A percentile compares a stretch with the other conserved stretches of the same genome.
phyloP scores from a whole-genome alignment of 2,888 invertebrate genomes.

The Polyommatus iphigenia region DNA sequence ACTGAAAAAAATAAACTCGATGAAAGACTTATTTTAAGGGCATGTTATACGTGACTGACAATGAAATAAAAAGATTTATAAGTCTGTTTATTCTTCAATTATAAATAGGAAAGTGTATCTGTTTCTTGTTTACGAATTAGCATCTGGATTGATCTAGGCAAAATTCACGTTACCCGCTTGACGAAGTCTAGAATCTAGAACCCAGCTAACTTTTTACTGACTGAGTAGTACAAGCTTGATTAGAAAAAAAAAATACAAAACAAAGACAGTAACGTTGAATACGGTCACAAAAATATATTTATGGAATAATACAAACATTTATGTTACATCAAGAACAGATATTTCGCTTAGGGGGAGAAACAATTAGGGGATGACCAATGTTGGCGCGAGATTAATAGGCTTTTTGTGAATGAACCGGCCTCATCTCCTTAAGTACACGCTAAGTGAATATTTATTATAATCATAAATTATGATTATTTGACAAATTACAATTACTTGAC shows the following conservation, averaged over 20 bases:
- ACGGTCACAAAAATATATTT: not conserved
- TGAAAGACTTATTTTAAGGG: not conserved
- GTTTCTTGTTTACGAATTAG: no score
- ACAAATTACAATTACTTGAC: not conserved
- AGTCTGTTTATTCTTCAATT: no score
- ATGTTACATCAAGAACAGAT: slow-evolving; percentile 31
- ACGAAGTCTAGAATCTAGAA: no score
- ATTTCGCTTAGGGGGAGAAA: slow-evolving; percentile 21
- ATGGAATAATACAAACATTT: not conserved
- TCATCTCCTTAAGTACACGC: slow-evolving; percentile 30
- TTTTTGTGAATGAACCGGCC: slow-evolving; percentile 32
- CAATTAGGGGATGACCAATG: slow-evolving; percentile 34
- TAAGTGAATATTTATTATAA: slow-evolving; percentile 19
- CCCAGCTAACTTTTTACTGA: no score
- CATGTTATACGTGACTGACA: no score
- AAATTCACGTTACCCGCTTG: no score
- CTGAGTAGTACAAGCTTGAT: no score
- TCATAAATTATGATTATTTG: slow-evolving; percentile 3
- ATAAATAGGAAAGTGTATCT: no score
- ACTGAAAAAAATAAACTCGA: slow-evolving; percentile 71
- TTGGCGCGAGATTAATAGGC: slow-evolving; percentile 31
- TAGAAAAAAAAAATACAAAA: not conserved
- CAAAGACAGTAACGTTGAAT: not conserved
- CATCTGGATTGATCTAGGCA: no score
- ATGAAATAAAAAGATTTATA: no score